Conservation (phyloP, 2,888 invertebrate genomes). For the Magallana nippona region DNA sequence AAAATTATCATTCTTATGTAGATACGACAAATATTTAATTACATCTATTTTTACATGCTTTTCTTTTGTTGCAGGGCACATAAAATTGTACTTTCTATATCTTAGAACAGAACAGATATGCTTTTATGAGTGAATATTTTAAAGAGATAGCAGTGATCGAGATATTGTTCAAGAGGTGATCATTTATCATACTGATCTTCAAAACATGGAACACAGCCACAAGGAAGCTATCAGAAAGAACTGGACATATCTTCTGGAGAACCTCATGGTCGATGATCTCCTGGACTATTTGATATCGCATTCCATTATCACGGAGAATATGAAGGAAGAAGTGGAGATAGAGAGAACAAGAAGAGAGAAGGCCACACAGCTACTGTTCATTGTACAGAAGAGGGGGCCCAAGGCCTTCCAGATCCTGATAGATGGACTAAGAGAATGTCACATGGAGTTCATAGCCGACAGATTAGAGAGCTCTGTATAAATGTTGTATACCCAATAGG, state of each 20-base stretch:
- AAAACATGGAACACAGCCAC: constrained; percentile 53
- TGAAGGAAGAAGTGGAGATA: constrained; percentile 55
- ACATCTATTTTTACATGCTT: too few species aligned
- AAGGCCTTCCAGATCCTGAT: constrained; percentile 54
- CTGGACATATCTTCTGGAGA: constrained; percentile 59
- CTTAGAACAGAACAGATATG: too few species aligned
- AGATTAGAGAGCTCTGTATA: constrained; percentile 19
- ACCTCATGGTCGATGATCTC: constrained; percentile 51
- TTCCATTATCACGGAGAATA: constrained; percentile 49
- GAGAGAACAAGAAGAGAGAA: constrained; percentile 50
- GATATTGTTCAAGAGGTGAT: too few species aligned
- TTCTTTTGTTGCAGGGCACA: too few species aligned
- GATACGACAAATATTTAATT: too few species aligned
- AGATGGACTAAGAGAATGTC: constrained; percentile 48
- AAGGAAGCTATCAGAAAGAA: constrained; percentile 51
- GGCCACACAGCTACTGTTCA: constrained; percentile 53
- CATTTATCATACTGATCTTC: too few species aligned
- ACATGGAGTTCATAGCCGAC: constrained; percentile 57
- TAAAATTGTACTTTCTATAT: too few species aligned
- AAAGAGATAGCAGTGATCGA: too few species aligned
- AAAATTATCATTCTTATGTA: too few species aligned
- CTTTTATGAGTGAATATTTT: too few species aligned
- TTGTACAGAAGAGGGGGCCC: constrained; percentile 58
- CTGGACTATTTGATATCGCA: constrained; percentile 51
- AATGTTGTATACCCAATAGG: not conserved